Percentiles rank a stretch among this genome's conserved stretches.
These are phyloP conservation scores for Eueremaeus valkanovi DNA, from an alignment of 2,888 invertebrate genomes.

Conservation along the genomic window DNA sequence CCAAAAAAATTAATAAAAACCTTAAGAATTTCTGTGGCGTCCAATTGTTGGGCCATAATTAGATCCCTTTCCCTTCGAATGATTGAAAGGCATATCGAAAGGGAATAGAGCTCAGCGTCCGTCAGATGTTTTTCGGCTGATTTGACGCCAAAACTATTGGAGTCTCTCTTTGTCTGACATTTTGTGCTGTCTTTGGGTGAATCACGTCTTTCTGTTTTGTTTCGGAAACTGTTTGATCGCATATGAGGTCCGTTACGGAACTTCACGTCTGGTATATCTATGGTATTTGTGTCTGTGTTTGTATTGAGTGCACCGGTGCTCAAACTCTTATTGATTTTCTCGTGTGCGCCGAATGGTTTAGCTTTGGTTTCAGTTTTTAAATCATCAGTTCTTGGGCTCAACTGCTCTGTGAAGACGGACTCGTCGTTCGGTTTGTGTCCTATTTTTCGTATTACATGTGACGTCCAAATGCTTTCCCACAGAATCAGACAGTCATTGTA, in stretches of 20 bases:
- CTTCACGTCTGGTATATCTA: slow-evolving; percentile 6
- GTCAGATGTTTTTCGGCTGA: slow-evolving; percentile 34
- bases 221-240: slow-evolving; percentile 18
- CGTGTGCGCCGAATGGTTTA: not conserved
- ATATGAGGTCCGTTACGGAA: not conserved
- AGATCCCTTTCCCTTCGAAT: slow-evolving; percentile 43
- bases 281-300: not conserved
- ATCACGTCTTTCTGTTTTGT: slow-evolving; percentile 3
- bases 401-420: not conserved
- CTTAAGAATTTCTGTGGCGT: slow-evolving; percentile 43
- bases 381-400: not conserved
- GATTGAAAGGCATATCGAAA: slow-evolving; percentile 42
- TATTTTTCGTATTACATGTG: slow-evolving; percentile 11
- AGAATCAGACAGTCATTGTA: slow-evolving; percentile 41
- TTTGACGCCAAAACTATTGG: slow-evolving; percentile 16
- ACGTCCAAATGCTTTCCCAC: slow-evolving; percentile 44
- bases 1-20: slow-evolving; percentile 22
- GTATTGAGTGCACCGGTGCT: not conserved
- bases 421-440: not conserved
- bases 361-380: not conserved
- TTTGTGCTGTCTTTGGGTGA: not conserved
- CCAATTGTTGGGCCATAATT: slow-evolving; percentile 41
- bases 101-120: slow-evolving; percentile 41
- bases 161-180: not conserved
- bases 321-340: slow-evolving; percentile 28